Base-by-base conservation (phyloP, 1,140 invertebrate genomes). In the Drosophila subpulchrella region DNA sequence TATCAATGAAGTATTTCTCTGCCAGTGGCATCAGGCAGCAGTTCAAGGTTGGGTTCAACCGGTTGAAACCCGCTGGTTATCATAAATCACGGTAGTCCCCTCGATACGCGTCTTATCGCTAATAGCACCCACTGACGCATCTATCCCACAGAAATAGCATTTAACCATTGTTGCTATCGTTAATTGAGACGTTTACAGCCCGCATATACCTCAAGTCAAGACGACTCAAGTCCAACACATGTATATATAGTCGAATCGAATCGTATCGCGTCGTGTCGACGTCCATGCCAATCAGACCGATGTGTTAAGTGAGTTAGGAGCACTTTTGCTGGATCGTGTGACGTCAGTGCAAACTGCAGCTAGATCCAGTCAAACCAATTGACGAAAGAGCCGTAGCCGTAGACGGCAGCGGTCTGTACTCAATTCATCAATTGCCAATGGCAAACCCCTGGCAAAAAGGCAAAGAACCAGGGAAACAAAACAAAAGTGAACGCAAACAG, bases 101-200 rank as follows among this genome's bases (percentile, higher is more conserved):
- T 71, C 48, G 27, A 51, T 75, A 60, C 78, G 27, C 47, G 68
- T 60, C 86, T 88, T 81, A 83, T 59, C 70, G 48, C 58, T 61
- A 67, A 57, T 20, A 44, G 15, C 27, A 17, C 27, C 51, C 42
- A 58, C 50, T 86, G 82, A 86, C 82, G 82, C 82, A 86, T 62
- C 59, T 38, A 13, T 7, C 11, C 11, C 51, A 30, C 27, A 39
- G 60, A 75, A 77, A 84, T 85, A 84, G 75, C 83, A 83, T 68
- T 83, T 79, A 71, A 66, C 63, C 56, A 67, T 41, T 70, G 83
- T 79, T 83, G 88, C 82, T 88, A 77, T 79, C 79, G 71, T 65
- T 89, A 83, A 88, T 86, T 88, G 76, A 72, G 59, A 55, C 58
- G 38, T 62, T 86, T 76, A 71, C 65, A 70, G 51, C 42, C 50